A percentile compares a stretch with the other conserved stretches of the same genome.
phyloP scores from a whole-genome alignment of 2,888 invertebrate genomes.

The Leptogaster cylindrica region DNA sequence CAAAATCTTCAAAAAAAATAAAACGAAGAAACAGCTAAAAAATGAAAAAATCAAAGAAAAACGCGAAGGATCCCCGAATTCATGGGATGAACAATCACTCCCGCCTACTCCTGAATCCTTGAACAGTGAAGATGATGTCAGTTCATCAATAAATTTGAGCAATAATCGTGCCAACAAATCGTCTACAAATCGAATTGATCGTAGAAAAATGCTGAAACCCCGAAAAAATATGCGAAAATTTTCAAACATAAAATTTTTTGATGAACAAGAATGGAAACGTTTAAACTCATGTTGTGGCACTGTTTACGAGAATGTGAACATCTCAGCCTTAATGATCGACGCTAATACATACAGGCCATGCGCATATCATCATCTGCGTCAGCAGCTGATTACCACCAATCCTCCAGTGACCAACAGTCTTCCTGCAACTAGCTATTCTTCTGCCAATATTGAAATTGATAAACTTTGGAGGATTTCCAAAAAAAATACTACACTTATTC shows the following conservation, averaged over 20 bases:
- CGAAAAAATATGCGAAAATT: constrained; percentile 51
- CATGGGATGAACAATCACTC: constrained; percentile 49
- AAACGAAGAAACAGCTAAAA: constrained; percentile 51
- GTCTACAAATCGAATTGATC: constrained; percentile 48
- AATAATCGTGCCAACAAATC: constrained; percentile 35
- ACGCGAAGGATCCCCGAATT: constrained; percentile 46
- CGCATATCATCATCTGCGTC: constrained; percentile 52
- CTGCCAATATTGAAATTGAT: no score
- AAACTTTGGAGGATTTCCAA: no score
- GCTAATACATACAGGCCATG: constrained; percentile 56
- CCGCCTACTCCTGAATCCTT: constrained; percentile 52
- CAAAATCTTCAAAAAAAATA: constrained; percentile 62
- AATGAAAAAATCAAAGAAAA: constrained; percentile 52
- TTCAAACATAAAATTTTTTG: constrained; percentile 55
- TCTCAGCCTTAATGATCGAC: constrained; percentile 57
- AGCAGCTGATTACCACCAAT: no score
- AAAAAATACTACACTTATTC: no score
- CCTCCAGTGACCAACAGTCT: not conserved
- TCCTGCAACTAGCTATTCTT: not conserved
- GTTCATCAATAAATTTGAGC: constrained; percentile 32
- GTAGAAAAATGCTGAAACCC: constrained; percentile 56
- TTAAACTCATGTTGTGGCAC: constrained; percentile 59
- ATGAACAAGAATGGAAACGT: constrained; percentile 55
- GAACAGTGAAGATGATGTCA: constrained; percentile 53
- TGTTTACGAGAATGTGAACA: constrained; percentile 52